Evolutionary conservation across 2,113 vertebrate genomes (phyloP), one percentile per base, ranked within the genome.

Genomic region (Cranoglanis bouderius): DNA sequence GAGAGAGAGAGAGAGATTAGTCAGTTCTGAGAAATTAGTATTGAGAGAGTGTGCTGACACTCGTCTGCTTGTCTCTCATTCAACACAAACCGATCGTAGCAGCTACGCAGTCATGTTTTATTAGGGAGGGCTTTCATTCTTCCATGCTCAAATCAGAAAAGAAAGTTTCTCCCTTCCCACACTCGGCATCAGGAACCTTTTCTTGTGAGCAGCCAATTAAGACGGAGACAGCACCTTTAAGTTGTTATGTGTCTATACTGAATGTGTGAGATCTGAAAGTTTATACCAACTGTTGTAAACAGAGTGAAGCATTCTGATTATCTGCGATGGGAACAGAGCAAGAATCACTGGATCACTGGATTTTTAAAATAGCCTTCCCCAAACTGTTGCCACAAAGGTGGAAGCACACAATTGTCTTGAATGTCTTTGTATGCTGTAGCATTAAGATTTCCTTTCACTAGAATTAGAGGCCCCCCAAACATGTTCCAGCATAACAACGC

Each of bases 31-130:
- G 18, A 26, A 46, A 87, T 87, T 49, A 82, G 77, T 67, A 38
- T 40, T 74, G 49, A 86, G 53, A 77, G 13, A 38, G 53, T 59
- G 70, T n/a, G 26, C 38, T 75, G 35, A 59, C 18, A 82, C 19
- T 57, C 3, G 4, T 82, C 51, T 86, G 49, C 32, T 14, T 85
- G 12, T 86, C 70, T 67, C 83, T 86, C 51, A 57, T 77, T 75
- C 53, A 57, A 5, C 51, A 43, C 35, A 77, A 53, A 82, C 24
- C 63, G 43, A 55, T 35, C 46, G 70, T 74, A 77, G 70, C 86
- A 35, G 61, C 80, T 80, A 49, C 4, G 6, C 59, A 81, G 26
- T 87, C 46, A 35, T 87, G 59, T 82, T 87, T 87, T 87, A 87
- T 80, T 82, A 87, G 46, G 32, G 21, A 55, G 35, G 46, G 40